Evolutionary conservation across 2,797 vertebrate species (phyloP).

Genomic region (Atherinosoma microstoma): DNA sequence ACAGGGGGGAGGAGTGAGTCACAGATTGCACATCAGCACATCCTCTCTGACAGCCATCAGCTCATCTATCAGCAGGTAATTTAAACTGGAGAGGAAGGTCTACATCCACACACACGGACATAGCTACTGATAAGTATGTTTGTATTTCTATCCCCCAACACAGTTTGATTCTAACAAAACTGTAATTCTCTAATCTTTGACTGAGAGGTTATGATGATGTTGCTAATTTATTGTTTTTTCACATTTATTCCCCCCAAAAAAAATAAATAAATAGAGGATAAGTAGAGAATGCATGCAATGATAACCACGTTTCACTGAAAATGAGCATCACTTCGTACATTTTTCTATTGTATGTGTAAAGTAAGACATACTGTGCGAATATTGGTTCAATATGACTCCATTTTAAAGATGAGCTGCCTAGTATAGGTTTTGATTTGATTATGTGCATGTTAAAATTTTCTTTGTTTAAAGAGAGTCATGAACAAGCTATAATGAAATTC

Average conservation of each 20-base stretch:
- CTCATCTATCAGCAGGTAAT: slow-evolving; percentile 71
- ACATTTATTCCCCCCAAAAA: not conserved
- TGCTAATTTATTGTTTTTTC: not conserved
- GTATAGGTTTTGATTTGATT: not conserved
- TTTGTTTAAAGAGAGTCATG: not conserved
- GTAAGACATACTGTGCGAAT: not conserved
- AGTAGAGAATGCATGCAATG: not conserved
- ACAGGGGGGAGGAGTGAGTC: slow-evolving; percentile 30
- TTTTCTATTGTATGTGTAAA: not conserved
- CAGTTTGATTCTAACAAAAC: not conserved
- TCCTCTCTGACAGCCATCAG: slow-evolving; percentile 56
- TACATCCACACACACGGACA: slow-evolving; percentile 31
- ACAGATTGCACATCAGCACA: slow-evolving; percentile 57
- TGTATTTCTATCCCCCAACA: not conserved
- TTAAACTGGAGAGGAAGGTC: slow-evolving; percentile 45
- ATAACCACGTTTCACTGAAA: no score
- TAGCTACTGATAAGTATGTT: not conserved
- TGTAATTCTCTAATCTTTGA: not conserved
- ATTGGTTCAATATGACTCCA: not conserved
- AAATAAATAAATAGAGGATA: not conserved
- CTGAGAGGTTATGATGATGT: not conserved
- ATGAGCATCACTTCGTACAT: no score
- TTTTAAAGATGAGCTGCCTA: not conserved
- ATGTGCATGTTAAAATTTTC: not conserved
- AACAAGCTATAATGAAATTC: not conserved